Evolutionary conservation across 1,140 invertebrate species (phyloP).

Genomic region (Tetranychus cinnabarinus): DNA sequence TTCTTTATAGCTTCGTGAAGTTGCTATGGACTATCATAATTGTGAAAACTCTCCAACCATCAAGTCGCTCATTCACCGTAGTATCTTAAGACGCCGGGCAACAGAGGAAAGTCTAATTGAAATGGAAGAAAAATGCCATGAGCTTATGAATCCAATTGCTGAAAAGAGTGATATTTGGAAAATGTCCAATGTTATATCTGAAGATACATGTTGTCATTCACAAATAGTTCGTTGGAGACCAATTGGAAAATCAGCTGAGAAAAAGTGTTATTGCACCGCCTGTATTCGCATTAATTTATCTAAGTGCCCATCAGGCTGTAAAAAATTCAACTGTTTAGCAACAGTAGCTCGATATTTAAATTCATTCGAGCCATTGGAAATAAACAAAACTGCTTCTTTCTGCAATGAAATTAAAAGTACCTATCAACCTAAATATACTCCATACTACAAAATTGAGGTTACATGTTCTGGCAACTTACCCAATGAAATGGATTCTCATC

Average conservation of each 20-base stretch:
- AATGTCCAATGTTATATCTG: background rate
- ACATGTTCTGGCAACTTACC: constrained; percentile 3
- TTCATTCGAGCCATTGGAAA: constrained; percentile 1
- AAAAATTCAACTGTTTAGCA: constrained; percentile 5
- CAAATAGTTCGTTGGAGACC: constrained; percentile 6
- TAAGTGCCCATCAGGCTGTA: constrained; percentile 5
- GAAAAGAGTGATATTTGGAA: background rate
- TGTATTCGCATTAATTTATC: constrained; percentile 2
- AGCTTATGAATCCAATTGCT: background rate
- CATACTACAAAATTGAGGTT: constrained; percentile 5
- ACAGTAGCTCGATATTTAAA: constrained; percentile 3
- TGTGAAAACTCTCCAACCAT: constrained; percentile 14
- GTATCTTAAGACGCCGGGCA: constrained; percentile 9
- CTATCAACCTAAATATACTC: constrained; percentile 8
- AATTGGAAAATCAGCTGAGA: background rate
- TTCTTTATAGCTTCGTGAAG: constrained; percentile 19
- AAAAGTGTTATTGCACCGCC: constrained; percentile 7
- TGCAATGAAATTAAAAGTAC: constrained; percentile 5
- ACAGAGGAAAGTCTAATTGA: constrained; percentile 12
- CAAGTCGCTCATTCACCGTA: constrained; percentile 10
- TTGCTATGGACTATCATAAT: constrained; percentile 19
- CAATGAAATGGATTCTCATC: background rate
- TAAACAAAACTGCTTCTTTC: constrained; percentile 3
- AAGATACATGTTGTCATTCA: constrained; percentile 7
- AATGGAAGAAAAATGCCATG: constrained; percentile 12